phyloP scores from a whole-genome alignment of 2,888 invertebrate genomes.

The Ormyrus thymus region DNA sequence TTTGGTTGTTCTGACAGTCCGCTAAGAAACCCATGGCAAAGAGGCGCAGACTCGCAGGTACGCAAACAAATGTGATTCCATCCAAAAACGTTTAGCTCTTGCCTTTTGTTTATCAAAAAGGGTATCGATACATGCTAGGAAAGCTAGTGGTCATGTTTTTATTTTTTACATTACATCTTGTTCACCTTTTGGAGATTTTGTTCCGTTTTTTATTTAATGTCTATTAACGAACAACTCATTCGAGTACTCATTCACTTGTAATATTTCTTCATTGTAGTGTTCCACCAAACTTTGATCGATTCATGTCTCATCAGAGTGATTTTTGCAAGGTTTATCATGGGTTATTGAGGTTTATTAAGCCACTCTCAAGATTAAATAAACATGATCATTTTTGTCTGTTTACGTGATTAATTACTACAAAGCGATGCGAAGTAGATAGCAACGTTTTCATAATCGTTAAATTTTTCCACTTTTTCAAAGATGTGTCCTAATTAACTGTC shows the following conservation, averaged over 20 bases:
- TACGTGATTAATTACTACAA: no score
- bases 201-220: constrained; percentile 53
- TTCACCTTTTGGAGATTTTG: constrained; percentile 40
- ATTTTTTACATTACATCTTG: constrained; percentile 50
- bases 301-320: constrained; percentile 54
- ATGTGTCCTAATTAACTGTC: constrained; percentile 10
- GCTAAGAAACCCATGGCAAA: constrained; percentile 73
- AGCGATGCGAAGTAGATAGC: background rate
- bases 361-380: constrained; percentile 55
- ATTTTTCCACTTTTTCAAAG: constrained; percentile 6
- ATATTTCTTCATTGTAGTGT: constrained; percentile 50
- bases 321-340: constrained; percentile 47
- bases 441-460: background rate
- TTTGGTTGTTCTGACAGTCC: constrained; percentile 74
- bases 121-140: constrained; percentile 47
- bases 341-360: constrained; percentile 58
- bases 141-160: constrained; percentile 53
- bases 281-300: constrained; percentile 35
- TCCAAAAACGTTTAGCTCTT: constrained; percentile 55
- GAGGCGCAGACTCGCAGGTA: constrained; percentile 74
- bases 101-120: constrained; percentile 48
- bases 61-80: constrained; percentile 62
- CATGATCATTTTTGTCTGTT: no score
- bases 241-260: constrained; percentile 51
- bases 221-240: constrained; percentile 51